Base-by-base conservation (phyloP, 2,888 invertebrate genomes). In the Archaeoteleia sp. region DNA sequence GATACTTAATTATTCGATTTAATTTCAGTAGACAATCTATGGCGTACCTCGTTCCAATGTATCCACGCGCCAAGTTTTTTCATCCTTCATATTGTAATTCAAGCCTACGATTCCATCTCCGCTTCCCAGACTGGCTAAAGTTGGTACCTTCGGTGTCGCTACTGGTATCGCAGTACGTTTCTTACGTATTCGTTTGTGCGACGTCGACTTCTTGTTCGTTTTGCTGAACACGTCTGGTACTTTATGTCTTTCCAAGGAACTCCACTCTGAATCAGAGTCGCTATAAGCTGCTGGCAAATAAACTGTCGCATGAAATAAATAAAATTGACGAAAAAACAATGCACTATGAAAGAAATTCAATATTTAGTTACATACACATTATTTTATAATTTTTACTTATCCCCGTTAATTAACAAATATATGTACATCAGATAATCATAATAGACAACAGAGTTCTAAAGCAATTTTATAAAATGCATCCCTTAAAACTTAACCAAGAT, bases 231-330 rank as follows among this genome's bases (percentile, higher is more conserved):
- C 87, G 74, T 90, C 91, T 0, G 80, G 78, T 72, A 88, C 88
- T 63, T 89, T 87, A 71, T 90, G 90, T 67, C 90, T 87, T 76
- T 91, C 91, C 73, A 90, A 86, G 68, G 93, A 93, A 74, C 93
- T 94, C 82, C 92, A 93, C 72, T 96, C 96, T 75, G 95, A 95
- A 85, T 96, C 96, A 3, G 96, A 95, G 85, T 96, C 96, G 58
- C 94, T 94, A 85, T 93, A 93, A 55, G 92, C 93, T 91, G 85
- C 20, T 83, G 81, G 35, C 46, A 68, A 54, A 60, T 58, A 63
- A 62, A 66, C 66, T 60, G 53, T 51, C 17, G 43, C 32, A 48
- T 39, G 60, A 57, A 66, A 49, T 34, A 14, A 53, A 43, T 4
- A 48, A 32, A 46, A 12, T 23, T 8, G 10, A 60, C 3, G 20